Percentiles rank a stretch among this genome's conserved stretches.
Evolutionary conservation across 2,888 invertebrate species (phyloP).

Genomic region (Drosophila anomelani): DNA sequence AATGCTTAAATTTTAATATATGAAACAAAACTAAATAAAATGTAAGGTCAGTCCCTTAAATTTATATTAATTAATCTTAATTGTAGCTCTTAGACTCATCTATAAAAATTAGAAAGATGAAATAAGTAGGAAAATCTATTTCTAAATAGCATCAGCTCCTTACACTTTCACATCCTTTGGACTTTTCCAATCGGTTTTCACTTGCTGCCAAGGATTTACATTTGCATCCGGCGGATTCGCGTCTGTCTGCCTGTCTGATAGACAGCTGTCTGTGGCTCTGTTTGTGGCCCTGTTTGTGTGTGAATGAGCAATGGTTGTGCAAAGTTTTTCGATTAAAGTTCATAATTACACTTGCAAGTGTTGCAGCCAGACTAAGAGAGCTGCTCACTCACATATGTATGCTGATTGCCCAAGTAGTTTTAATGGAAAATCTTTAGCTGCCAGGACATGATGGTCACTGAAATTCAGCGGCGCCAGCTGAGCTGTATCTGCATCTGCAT

Average conservation of each 20-base stretch:
- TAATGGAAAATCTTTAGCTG: constrained; percentile 75
- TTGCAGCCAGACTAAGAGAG: constrained; percentile 23
- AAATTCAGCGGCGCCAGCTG: constrained; percentile 37
- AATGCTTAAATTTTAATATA: neutral
- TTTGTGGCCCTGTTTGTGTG: constrained; percentile 19
- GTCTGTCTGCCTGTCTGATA: constrained; percentile 42
- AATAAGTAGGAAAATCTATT: neutral
- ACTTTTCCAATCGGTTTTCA: constrained; percentile 9
- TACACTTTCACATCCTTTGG: constrained; percentile 2
- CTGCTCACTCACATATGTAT: constrained; percentile 51
- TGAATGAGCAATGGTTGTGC: constrained; percentile 73
- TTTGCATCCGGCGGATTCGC: constrained; percentile 22
- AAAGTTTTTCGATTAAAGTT: constrained; percentile 80
- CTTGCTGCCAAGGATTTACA: constrained; percentile 8
- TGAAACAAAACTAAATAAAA: neutral
- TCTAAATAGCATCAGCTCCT: constrained; percentile 2
- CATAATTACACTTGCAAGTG: constrained; percentile 75
- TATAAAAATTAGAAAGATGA: too few relatives aligned
- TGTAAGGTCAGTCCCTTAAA: too few relatives aligned
- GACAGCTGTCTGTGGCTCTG: constrained; percentile 48
- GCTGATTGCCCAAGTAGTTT: constrained; percentile 77
- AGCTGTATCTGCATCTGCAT: constrained; percentile 15
- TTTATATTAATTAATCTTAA: neutral
- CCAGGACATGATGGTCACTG: constrained; percentile 13
- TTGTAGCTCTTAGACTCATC: too few relatives aligned